Evolutionary conservation across 1,140 invertebrate species (phyloP), one percentile per base, ranked within the genome.

Genomic region (Pectinophora gossypiella): DNA sequence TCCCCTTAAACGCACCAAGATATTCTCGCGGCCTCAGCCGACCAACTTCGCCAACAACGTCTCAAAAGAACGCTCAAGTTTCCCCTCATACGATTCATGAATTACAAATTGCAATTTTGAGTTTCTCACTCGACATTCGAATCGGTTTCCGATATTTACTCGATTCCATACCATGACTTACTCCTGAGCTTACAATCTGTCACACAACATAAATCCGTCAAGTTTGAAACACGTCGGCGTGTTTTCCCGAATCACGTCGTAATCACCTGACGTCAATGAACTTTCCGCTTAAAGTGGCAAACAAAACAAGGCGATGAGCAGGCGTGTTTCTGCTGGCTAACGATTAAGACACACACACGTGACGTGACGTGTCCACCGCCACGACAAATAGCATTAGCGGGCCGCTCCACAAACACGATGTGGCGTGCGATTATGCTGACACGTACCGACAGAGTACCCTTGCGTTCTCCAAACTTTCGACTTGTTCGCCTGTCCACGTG

Each of bases 341-440:
- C 70, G 70, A 86, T 78, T 77, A 83, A 85, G 78, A 84, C 61
- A 78, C 71, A 78, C 72, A 81, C 50, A 54, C 62, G 55, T 74
- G 62, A 69, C 59, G 68, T 72, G 71, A 61, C 64, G 68, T 64
- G 68, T 62, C 65, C 66, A 65, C 64, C 63, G 48, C 56, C 50
- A 65, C 51, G 54, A 64, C 69, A 82, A 81, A 85, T 68, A 82
- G 71, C 68, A 82, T 84, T 84, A 85, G 72, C 62, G 63, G 59
- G 61, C 61, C 66, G 56, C 67, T 71, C 56, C 44, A 60, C 75
- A 82, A 84, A 78, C 79, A 78, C 57, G 56, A 57, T 61, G 64
- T 66, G 67, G 63, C 67, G 58, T 61, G 57, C 68, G 64, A 69
- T 79, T 78, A 71, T 68, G 56, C 68, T 67, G 70, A 72, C 67